phyloP scores from a whole-genome alignment of 1,140 invertebrate genomes.

The Brachionus manjavacas region DNA sequence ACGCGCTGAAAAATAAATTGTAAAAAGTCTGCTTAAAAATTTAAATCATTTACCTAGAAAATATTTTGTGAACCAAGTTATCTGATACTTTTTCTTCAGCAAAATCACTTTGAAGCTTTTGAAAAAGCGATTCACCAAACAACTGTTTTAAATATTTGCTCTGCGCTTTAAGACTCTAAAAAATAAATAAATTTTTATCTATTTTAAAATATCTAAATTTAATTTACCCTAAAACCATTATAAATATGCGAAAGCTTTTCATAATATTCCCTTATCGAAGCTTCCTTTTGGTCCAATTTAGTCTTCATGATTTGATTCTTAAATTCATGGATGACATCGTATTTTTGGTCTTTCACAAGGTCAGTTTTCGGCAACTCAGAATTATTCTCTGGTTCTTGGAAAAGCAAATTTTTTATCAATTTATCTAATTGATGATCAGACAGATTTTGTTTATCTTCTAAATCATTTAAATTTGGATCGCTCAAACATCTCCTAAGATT shows the following conservation, averaged over 20 bases:
- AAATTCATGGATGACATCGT: background rate
- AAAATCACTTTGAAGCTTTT: background rate
- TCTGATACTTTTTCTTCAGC: background rate
- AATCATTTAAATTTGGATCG: background rate
- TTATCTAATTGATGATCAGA: background rate
- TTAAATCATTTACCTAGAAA: background rate
- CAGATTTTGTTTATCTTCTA: background rate
- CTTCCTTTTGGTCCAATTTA: background rate
- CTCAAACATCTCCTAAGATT: background rate
- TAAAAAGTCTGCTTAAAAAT: background rate
- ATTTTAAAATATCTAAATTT: background rate
- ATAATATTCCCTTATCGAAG: background rate
- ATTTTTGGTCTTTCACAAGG: background rate
- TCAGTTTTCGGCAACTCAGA: background rate
- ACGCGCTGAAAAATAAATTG: background rate
- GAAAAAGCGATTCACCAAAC: background rate
- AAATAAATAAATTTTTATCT: background rate
- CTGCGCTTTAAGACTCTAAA: background rate
- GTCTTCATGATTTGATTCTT: background rate
- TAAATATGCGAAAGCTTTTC: background rate
- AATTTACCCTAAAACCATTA: conserved; percentile 20
- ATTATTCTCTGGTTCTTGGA: background rate
- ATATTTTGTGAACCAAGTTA: conserved; percentile 11
- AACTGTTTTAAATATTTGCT: conserved; percentile 15
- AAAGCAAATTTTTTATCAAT: background rate